Conservation (phyloP, 2,888 invertebrate genomes). For the Ichneumoninae sp. region DNA sequence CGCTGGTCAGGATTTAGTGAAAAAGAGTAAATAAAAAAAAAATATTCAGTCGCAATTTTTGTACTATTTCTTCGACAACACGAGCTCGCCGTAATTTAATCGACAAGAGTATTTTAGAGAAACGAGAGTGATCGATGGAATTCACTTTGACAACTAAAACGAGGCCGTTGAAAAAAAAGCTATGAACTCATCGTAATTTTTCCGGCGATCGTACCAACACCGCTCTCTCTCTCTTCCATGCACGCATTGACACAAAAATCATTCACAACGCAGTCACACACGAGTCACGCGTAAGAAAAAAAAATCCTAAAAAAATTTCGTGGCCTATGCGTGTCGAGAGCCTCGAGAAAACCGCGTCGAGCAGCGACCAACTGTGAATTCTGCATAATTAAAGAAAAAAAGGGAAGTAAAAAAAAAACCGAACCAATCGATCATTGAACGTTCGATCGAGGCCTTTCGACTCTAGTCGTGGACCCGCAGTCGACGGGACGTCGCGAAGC, state of each 20-base stretch:
- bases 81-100: conserved; percentile 16
- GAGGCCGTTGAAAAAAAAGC: neutral
- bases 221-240: conserved; percentile 23
- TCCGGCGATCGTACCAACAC: neutral
- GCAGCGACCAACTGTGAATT: conserved; percentile 20
- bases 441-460: conserved; percentile 63
- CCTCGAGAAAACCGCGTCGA: conserved; percentile 17
- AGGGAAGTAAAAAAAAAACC: conserved; percentile 43
- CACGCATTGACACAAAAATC: conserved; percentile 29
- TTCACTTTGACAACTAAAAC: neutral
- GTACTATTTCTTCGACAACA: conserved; percentile 35
- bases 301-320: conserved; percentile 24
- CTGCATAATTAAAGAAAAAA: conserved; percentile 16
- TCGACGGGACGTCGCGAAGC: conserved; percentile 35
- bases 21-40: conserved; percentile 3
- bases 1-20: conserved; percentile 16
- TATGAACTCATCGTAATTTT: conserved; percentile 2
- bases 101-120: conserved; percentile 10
- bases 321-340: conserved; percentile 51
- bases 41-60: conserved; percentile 23
- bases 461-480: conserved; percentile 46
- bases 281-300: conserved; percentile 28
- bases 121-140: conserved; percentile 15
- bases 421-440: conserved; percentile 53
- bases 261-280: conserved; percentile 20